phyloP scores from a whole-genome alignment of 2,797 vertebrate genomes.

The Bovichtus variegatus region DNA sequence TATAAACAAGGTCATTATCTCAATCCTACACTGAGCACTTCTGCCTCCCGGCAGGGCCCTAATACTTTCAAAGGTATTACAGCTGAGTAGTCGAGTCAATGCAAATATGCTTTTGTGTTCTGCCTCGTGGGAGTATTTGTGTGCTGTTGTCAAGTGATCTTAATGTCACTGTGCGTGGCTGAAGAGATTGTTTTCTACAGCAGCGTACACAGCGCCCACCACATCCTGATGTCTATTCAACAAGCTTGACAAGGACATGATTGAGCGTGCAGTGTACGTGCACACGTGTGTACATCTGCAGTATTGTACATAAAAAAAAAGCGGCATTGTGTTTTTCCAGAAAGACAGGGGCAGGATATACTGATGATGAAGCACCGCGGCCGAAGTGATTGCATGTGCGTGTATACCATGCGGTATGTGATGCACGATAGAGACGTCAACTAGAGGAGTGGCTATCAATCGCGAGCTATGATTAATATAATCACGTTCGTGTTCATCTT shows the following conservation, averaged over 20 bases:
- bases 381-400: neutral
- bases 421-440: constrained; percentile 56
- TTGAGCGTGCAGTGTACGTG: constrained; percentile 33
- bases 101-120: constrained; percentile 75
- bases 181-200: constrained; percentile 65
- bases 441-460: constrained; percentile 67
- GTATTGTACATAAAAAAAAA: constrained; percentile 46
- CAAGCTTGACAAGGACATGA: constrained; percentile 66
- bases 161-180: constrained; percentile 67
- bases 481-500: constrained; percentile 46
- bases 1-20: constrained; percentile 71
- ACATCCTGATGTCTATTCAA: constrained; percentile 55
- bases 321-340: constrained; percentile 27
- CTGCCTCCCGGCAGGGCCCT: constrained; percentile 62
- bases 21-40: constrained; percentile 56
- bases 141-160: constrained; percentile 74
- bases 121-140: constrained; percentile 73
- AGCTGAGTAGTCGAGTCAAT: constrained; percentile 64
- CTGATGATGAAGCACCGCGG: constrained; percentile 12
- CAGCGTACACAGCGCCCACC: constrained; percentile 34
- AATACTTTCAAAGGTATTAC: constrained; percentile 67
- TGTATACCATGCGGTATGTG: constrained; percentile 12
- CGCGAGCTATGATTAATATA: constrained; percentile 72
- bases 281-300: constrained; percentile 29
- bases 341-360: constrained; percentile 9